These are phyloP conservation scores for Coccyzus lansbergi DNA, from an alignment of 2,797 vertebrate species.

Conservation along the genomic window DNA sequence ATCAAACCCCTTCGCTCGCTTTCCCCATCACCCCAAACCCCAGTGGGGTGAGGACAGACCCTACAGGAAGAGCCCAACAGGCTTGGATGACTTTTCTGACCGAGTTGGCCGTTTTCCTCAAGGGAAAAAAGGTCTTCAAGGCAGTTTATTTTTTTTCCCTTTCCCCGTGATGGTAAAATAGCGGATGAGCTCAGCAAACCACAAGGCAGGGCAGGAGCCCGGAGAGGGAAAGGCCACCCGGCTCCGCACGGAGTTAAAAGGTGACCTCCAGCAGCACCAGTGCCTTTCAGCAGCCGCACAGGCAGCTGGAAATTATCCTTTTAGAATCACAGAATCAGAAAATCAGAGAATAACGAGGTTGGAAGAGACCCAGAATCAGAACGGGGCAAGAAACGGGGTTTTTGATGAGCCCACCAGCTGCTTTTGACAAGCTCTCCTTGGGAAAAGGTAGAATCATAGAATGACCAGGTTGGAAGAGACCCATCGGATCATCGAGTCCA, in stretches of 20 bases:
- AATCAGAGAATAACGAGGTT: too few species aligned
- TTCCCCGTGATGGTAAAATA: background rate
- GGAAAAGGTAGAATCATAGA: accelerated
- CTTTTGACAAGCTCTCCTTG: accelerated
- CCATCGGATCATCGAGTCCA: too few species aligned
- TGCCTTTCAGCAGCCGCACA: background rate
- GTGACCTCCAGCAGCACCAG: background rate
- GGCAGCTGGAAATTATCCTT: background rate
- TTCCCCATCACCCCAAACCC: background rate
- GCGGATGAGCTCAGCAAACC: constrained; percentile 30
- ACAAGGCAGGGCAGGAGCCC: background rate
- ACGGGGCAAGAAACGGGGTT: background rate
- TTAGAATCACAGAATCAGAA: too few species aligned
- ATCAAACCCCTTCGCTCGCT: too few species aligned
- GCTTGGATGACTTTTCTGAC: background rate
- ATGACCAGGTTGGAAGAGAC: too few species aligned
- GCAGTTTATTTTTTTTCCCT: background rate
- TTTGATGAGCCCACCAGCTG: accelerated
- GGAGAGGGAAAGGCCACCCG: background rate
- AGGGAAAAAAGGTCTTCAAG: constrained; percentile 9
- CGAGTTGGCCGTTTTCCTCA: background rate
- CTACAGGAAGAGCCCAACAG: background rate
- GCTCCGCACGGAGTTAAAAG: background rate
- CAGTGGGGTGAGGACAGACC: background rate
- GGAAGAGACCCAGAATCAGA: accelerated